Evolutionary conservation across 2,113 vertebrate genomes (phyloP).

Genomic region (Fukomys damarensis): DNA sequence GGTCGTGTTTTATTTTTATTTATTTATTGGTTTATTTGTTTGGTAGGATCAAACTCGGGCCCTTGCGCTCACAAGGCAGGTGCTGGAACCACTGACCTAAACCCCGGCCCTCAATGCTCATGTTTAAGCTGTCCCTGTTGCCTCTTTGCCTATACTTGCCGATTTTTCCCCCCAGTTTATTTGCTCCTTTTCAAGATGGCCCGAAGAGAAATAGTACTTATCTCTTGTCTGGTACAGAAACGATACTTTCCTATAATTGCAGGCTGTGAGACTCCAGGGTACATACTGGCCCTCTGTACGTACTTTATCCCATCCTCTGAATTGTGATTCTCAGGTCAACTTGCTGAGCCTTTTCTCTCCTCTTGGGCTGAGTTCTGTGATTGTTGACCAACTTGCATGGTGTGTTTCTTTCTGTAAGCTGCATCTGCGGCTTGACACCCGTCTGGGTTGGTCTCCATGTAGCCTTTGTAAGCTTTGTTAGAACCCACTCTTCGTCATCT

Average conservation of each 20-base stretch:
- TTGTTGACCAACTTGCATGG: background rate
- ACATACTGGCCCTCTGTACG: background rate
- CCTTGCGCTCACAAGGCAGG: no score
- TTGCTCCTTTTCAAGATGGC: background rate
- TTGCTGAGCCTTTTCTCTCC: background rate
- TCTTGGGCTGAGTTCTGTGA: background rate
- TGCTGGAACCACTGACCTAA: no score
- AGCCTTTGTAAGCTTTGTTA: background rate
- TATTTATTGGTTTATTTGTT: no score
- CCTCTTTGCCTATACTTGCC: background rate
- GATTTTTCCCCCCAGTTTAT: background rate
- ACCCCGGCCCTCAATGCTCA: no score
- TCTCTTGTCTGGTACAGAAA: background rate
- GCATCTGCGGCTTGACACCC: background rate
- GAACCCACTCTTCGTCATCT: background rate
- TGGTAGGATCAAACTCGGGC: no score
- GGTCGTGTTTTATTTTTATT: background rate
- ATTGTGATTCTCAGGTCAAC: rapidly evolving
- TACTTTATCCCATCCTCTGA: background rate
- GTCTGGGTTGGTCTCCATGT: background rate
- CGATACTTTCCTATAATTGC: background rate
- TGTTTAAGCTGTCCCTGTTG: background rate
- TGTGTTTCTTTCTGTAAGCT: background rate
- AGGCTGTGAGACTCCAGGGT: rapidly evolving
- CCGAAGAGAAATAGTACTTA: background rate